These are phyloP conservation scores for Tetranychus cinnabarinus DNA, from an alignment of 1,140 invertebrate species.

Conservation along the genomic window DNA sequence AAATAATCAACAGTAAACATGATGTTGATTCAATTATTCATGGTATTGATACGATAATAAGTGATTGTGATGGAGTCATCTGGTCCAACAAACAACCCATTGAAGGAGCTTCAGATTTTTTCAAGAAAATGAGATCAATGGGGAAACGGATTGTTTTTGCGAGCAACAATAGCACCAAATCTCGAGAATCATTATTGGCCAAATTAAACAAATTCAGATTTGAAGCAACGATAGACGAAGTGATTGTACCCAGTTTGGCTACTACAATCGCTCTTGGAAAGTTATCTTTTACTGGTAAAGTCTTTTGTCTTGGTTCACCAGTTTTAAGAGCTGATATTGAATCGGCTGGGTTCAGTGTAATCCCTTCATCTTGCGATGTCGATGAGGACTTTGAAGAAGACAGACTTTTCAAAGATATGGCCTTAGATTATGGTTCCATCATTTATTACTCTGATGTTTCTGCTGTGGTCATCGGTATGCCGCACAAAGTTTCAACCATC, in stretches of 20 bases:
- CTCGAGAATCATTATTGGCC: constrained; percentile 42
- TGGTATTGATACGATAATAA: constrained; percentile 49
- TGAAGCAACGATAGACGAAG: background rate
- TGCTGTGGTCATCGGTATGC: constrained; percentile 82
- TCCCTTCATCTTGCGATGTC: background rate
- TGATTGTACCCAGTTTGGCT: constrained; percentile 35
- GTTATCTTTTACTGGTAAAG: constrained; percentile 1
- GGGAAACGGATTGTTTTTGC: constrained; percentile 22
- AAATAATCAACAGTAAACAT: no score
- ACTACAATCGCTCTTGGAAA: constrained; percentile 16
- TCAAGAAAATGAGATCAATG: no score
- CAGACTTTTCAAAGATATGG: background rate
- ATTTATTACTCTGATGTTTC: constrained; percentile 39
- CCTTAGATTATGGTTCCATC: background rate
- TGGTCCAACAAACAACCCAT: background rate
- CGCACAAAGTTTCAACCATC: constrained; percentile 63
- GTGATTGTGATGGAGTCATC: constrained; percentile 51
- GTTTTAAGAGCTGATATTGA: constrained; percentile 59
- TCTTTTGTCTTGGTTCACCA: constrained; percentile 18
- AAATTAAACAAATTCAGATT: constrained; percentile 39
- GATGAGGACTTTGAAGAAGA: constrained; percentile 1
- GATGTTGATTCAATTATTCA: constrained; percentile 33
- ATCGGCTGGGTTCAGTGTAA: constrained; percentile 41
- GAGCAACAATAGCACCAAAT: constrained; percentile 82
- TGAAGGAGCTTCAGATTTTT: background rate